These are phyloP conservation scores for Drosophila anomalipes DNA, from an alignment of 2,888 invertebrate genomes.

Conservation along the genomic window DNA sequence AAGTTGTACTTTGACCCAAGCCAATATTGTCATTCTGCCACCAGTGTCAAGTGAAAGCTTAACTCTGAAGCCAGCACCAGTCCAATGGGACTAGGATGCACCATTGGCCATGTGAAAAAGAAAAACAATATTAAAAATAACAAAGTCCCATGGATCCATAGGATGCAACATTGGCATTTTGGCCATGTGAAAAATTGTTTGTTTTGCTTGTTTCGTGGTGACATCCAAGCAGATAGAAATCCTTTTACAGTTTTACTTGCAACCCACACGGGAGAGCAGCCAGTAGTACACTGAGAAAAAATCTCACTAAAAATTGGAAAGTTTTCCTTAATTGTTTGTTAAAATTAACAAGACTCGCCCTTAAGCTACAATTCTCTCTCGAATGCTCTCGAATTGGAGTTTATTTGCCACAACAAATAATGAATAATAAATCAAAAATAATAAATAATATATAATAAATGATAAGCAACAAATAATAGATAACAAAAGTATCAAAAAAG, in stretches of 20 bases:
- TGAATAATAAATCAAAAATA: neutral
- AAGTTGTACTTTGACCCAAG: slow-evolving; percentile 69
- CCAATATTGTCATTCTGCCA: slow-evolving; percentile 55
- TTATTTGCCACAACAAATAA: neutral
- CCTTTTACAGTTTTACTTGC: slow-evolving; percentile 44
- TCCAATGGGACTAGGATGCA: slow-evolving; percentile 42
- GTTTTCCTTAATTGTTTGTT: neutral
- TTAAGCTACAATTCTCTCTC: no score
- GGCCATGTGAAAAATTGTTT: slow-evolving; percentile 57
- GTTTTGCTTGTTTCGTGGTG: slow-evolving; percentile 48
- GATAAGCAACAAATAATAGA: no score
- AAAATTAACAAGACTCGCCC: neutral
- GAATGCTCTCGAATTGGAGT: no score
- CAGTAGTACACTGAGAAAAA: neutral
- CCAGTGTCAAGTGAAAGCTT: slow-evolving; percentile 66
- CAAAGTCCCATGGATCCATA: neutral
- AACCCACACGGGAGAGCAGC: slow-evolving; percentile 23
- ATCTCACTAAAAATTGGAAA: neutral
- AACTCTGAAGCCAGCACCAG: neutral
- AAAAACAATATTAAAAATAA: neutral
- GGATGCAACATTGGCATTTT: slow-evolving; percentile 10
- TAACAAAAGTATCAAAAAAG: no score
- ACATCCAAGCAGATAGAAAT: slow-evolving; percentile 66
- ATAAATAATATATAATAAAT: neutral
- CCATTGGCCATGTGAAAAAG: slow-evolving; percentile 3